Evolutionary conservation across 2,888 invertebrate genomes (phyloP).

Genomic region (Ormyrus pomaceus): DNA sequence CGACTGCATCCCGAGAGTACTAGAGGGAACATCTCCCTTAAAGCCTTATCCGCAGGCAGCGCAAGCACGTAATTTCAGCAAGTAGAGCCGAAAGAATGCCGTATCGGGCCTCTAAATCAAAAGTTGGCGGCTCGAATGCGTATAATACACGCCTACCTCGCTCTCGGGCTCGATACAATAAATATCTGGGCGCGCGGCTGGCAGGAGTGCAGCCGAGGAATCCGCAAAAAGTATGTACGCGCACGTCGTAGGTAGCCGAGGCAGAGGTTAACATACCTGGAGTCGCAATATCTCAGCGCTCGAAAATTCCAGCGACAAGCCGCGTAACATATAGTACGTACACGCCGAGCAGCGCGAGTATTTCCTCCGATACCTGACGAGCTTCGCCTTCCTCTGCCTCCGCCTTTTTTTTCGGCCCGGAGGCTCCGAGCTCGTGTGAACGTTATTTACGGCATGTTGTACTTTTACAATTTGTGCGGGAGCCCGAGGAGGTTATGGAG

Average conservation of each 20-base stretch:
- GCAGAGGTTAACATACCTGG: neutral
- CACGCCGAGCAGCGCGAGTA: neutral
- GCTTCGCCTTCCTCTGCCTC: neutral
- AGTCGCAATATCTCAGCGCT: conserved; percentile 27
- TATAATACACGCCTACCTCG: neutral
- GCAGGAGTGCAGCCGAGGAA: conserved; percentile 6
- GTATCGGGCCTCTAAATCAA: conserved; percentile 43
- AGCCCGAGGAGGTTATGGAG: neutral
- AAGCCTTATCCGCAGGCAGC: neutral
- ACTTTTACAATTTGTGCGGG: neutral
- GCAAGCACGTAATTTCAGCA: conserved; percentile 32
- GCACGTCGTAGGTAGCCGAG: conserved; percentile 20
- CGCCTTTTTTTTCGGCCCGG: too few species aligned
- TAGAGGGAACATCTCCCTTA: neutral
- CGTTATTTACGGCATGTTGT: neutral
- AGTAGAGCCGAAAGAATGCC: conserved; percentile 29
- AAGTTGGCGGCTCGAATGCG: neutral
- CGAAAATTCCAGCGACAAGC: conserved; percentile 20
- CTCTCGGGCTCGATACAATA: conserved; percentile 14
- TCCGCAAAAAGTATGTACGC: conserved; percentile 43
- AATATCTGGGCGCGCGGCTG: neutral
- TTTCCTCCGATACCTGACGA: conserved; percentile 19
- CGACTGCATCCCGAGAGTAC: neutral
- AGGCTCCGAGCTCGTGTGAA: neutral
- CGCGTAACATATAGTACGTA: neutral